Evolutionary conservation across 1,140 invertebrate species (phyloP).

Genomic region (Littorina saxatilis): DNA sequence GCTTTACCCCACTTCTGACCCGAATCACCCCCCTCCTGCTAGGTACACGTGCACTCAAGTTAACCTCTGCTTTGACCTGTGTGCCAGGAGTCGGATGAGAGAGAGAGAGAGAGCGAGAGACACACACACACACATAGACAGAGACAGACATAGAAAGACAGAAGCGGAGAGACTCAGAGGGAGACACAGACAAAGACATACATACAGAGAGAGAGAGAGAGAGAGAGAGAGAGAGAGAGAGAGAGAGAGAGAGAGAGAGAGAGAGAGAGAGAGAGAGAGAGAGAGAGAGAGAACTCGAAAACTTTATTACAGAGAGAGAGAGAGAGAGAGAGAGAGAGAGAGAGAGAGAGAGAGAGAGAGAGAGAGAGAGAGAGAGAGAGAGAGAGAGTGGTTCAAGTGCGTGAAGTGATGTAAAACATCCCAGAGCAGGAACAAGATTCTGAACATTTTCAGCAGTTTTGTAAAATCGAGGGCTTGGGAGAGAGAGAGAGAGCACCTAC

Average conservation of each 20-base stretch:
- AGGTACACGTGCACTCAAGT: too few relatives aligned
- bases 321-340: slow-evolving; percentile 24
- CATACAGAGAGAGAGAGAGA: neutral
- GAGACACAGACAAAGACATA: neutral
- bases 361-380: neutral
- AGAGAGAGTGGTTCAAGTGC: neutral
- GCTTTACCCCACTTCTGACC: too few relatives aligned
- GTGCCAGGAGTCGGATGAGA: too few relatives aligned
- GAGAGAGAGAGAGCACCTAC: neutral
- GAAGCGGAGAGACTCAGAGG: slow-evolving; percentile 12
- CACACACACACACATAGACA: too few relatives aligned
- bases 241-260: neutral
- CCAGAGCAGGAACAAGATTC: neutral
- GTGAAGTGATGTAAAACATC: neutral
- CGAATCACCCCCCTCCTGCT: too few relatives aligned
- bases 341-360: slow-evolving; percentile 18
- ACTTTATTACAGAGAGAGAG: neutral
- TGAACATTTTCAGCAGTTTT: too few relatives aligned
- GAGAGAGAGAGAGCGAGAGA: slow-evolving; percentile 26
- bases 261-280: neutral
- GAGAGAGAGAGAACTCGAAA: neutral
- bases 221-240: neutral
- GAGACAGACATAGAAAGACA: neutral
- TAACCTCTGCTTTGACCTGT: too few relatives aligned
- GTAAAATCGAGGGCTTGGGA: too few relatives aligned